phyloP scores from a whole-genome alignment of 2,113 vertebrate genomes.

The Clarias gariepinus region DNA sequence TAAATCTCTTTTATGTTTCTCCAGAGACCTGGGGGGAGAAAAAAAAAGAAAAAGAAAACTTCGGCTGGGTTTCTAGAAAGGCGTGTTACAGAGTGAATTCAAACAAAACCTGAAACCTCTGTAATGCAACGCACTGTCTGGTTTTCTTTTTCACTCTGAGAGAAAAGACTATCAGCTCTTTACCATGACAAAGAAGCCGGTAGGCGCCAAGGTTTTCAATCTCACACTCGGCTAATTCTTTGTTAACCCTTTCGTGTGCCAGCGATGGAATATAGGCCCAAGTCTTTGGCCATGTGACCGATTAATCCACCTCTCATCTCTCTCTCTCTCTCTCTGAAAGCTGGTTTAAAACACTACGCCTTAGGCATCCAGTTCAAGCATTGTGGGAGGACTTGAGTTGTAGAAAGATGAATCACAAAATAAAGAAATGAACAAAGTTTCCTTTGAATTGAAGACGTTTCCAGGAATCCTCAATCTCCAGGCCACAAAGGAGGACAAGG shows the following conservation, averaged over 20 bases:
- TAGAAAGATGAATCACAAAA: conserved; percentile 7
- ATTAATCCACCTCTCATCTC: background rate
- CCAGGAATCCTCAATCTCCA: background rate
- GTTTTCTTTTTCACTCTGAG: background rate
- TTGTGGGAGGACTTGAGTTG: conserved; percentile 8
- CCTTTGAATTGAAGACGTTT: background rate
- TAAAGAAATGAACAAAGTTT: background rate
- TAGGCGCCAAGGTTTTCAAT: background rate
- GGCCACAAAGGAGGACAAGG: background rate
- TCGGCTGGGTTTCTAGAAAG: conserved; percentile 51
- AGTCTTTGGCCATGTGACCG: background rate
- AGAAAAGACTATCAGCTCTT: background rate
- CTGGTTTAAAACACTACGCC: conserved; percentile 3
- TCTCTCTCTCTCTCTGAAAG: background rate
- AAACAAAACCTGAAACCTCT: conserved; percentile 58
- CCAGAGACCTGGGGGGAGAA: conserved; percentile 21
- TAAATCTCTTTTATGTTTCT: conserved; percentile 45
- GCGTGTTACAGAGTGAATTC: conserved; percentile 44
- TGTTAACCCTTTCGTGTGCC: background rate
- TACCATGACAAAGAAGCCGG: conserved; percentile 9
- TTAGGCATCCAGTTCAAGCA: background rate
- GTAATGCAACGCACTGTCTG: conserved; percentile 32
- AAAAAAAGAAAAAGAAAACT: background rate
- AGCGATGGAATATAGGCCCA: background rate
- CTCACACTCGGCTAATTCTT: background rate